These are phyloP conservation scores for Dermatemys mawii DNA, from an alignment of 2,113 vertebrate genomes.

Conservation along the genomic window DNA sequence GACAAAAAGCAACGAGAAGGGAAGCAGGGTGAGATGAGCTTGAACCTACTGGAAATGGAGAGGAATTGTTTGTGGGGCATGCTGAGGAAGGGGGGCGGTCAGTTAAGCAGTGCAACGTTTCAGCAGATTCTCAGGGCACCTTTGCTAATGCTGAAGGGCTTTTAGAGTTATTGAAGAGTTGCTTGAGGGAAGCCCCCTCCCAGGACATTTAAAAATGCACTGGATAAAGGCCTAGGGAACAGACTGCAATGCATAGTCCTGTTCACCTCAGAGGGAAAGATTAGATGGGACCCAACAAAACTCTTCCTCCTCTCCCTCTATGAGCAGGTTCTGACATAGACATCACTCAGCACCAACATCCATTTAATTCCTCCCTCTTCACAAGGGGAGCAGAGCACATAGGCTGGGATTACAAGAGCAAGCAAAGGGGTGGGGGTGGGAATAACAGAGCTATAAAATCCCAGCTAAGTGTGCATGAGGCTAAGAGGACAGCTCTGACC, in stretches of 20 bases:
- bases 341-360: constrained; percentile 65
- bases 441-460: constrained; percentile 39
- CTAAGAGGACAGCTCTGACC: constrained; percentile 44
- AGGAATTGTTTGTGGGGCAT: not conserved
- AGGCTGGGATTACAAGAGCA: constrained; percentile 56
- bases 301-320: not conserved
- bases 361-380: constrained; percentile 74
- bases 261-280: not conserved
- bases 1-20: not conserved
- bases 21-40: not conserved
- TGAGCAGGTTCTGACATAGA: constrained; percentile 16
- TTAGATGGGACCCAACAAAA: not conserved
- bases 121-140: not conserved
- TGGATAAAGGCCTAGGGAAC: not conserved
- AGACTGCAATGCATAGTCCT: not conserved
- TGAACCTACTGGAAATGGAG: not conserved
- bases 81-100: not conserved
- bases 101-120: not conserved
- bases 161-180: not conserved
- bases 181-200: accelerated
- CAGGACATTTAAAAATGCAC: not conserved
- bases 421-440: constrained; percentile 22
- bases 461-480: constrained; percentile 43
- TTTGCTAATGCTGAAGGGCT: not conserved
- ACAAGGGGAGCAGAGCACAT: constrained; percentile 55